Conservation (phyloP, 2,113 vertebrate genomes). For the Ranitomeya variabilis region DNA sequence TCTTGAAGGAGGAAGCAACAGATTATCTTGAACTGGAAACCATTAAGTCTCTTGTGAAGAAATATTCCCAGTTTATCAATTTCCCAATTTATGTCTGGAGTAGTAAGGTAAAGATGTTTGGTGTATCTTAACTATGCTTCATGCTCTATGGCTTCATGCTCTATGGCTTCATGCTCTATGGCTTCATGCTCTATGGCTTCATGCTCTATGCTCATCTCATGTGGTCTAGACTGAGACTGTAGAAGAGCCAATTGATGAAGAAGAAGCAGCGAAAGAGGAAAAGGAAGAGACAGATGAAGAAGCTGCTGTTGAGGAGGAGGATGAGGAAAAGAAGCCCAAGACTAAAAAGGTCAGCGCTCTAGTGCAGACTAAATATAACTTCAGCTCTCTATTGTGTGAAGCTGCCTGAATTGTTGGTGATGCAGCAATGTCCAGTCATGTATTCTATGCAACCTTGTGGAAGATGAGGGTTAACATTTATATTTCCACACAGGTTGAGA, state of each 20-base stretch:
- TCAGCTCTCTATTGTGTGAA: too few species aligned
- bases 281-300: constrained; percentile 85
- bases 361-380: neutral
- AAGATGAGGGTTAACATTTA: neutral
- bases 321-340: constrained; percentile 94
- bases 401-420: too few species aligned
- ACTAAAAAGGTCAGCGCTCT: constrained; percentile 85
- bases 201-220: neutral
- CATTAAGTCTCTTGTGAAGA: constrained; percentile 95
- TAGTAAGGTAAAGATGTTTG: constrained; percentile 83
- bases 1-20: constrained; percentile 96
- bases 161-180: too few species aligned
- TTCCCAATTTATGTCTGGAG: constrained; percentile 99
- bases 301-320: constrained; percentile 89
- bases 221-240: constrained; percentile 87
- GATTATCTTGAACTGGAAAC: constrained; percentile 97
- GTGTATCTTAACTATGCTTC: neutral
- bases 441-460: too few species aligned
- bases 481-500: constrained; percentile 82
- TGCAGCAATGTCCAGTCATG: too few species aligned
- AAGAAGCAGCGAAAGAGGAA: constrained; percentile 79
- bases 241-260: constrained; percentile 92
- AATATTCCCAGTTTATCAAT: constrained; percentile 99
- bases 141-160: too few species aligned
- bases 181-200: too few species aligned